Conservation (phyloP, 35 echinoderm and acorn worm species). For the Nesometra sesokonis region DNA sequence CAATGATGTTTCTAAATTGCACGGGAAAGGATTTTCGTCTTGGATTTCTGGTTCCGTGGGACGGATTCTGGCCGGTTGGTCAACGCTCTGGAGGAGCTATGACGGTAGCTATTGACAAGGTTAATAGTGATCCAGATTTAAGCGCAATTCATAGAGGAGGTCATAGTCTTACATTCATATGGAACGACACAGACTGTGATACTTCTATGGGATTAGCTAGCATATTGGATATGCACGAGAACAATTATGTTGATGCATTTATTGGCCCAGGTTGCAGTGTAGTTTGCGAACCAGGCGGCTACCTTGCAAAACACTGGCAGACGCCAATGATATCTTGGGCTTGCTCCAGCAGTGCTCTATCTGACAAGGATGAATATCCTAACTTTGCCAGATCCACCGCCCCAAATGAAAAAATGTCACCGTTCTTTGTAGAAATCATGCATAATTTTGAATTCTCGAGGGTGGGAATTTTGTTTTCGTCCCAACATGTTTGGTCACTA, state of each 20-base stretch:
- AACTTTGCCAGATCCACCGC: conserved; percentile 1
- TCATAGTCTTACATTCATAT: background rate
- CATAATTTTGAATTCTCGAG: background rate
- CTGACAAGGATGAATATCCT: background rate
- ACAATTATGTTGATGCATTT: background rate
- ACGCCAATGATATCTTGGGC: conserved; percentile 6
- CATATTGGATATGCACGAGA: background rate
- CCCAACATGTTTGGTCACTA: background rate
- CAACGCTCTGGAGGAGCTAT: background rate
- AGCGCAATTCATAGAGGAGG: background rate
- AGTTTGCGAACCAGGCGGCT: background rate
- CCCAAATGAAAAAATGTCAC: background rate
- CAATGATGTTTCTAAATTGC: background rate
- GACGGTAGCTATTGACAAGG: background rate
- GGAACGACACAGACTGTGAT: conserved; percentile 2
- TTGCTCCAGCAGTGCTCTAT: conserved; percentile 6
- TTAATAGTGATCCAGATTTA: background rate
- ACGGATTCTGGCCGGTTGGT: conserved; percentile 9
- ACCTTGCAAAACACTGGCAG: background rate
- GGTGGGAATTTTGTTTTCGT: background rate
- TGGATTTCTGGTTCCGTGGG: conserved; percentile 3
- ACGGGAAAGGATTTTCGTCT: background rate
- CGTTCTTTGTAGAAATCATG: conserved; percentile 1
- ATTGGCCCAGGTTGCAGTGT: conserved; percentile 11
- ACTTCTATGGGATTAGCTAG: background rate